These are phyloP conservation scores for Corythornis madagascariensis DNA, from an alignment of 2,113 vertebrate genomes.

Conservation along the genomic window DNA sequence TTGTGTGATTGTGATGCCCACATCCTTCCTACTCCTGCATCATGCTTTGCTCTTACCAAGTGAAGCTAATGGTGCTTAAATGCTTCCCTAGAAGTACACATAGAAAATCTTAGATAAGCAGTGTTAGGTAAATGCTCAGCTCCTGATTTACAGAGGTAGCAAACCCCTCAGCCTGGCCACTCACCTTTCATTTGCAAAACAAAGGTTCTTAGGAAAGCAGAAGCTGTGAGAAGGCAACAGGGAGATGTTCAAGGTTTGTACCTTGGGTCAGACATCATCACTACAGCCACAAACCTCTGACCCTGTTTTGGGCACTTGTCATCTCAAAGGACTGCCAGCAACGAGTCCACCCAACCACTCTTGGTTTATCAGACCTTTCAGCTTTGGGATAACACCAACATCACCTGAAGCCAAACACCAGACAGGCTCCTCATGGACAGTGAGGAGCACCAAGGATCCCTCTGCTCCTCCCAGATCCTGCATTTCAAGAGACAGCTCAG, in stretches of 20 bases:
- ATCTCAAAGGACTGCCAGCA: background rate
- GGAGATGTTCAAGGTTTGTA: background rate
- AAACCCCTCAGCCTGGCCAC: background rate
- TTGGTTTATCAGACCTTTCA: background rate
- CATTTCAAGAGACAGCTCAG: background rate
- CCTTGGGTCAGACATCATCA: background rate
- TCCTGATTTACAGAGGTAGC: background rate
- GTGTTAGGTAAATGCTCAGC: background rate
- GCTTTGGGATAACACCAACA: background rate
- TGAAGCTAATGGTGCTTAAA: background rate
- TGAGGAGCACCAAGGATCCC: background rate
- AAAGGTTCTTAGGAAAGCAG: background rate
- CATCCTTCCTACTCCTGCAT: background rate
- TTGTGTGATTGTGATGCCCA: background rate
- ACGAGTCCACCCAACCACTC: background rate
- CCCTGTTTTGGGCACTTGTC: background rate
- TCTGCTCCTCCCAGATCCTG: background rate
- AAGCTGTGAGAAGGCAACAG: background rate
- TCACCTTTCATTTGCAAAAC: background rate
- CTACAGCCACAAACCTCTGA: background rate
- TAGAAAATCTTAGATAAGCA: rapidly evolving
- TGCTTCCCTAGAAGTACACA: background rate
- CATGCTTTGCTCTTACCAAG: background rate
- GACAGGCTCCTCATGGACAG: rapidly evolving
- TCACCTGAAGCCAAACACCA: background rate